A percentile compares a stretch with the other conserved stretches of the same genome.
Evolutionary conservation across 2,113 vertebrate species (phyloP).

Genomic region (Callaeas wilsoni): DNA sequence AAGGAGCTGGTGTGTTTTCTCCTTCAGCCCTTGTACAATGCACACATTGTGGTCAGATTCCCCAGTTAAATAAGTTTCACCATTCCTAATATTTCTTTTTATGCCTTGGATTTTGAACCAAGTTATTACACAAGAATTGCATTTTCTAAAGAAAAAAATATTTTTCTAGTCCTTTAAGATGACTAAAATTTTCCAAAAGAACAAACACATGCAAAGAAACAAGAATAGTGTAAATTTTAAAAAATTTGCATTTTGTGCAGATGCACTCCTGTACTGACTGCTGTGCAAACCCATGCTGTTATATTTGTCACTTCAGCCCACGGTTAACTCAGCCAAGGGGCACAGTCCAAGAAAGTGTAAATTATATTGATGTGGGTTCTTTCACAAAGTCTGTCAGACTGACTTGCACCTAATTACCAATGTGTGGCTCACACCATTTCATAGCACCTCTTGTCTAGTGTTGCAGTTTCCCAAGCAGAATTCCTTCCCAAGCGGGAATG

Average conservation of each 20-base stretch:
- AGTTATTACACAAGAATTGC: background rate
- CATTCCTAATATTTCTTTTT: background rate
- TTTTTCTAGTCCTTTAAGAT: background rate
- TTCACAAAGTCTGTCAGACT: background rate
- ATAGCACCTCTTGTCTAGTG: background rate
- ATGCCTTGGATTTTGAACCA: background rate
- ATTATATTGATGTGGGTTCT: background rate
- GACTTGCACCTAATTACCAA: background rate
- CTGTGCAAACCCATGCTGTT: background rate
- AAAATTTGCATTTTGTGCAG: background rate
- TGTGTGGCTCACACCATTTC: background rate
- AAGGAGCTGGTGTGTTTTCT: background rate
- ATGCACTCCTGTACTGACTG: background rate
- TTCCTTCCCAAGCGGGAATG: background rate
- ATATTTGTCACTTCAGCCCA: background rate
- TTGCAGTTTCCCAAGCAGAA: background rate
- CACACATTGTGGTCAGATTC: background rate
- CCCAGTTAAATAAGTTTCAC: background rate
- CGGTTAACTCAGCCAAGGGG: slow-evolving; percentile 1
- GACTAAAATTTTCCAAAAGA: background rate
- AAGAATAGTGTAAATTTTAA: background rate
- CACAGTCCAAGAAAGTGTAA: background rate
- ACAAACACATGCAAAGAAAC: background rate
- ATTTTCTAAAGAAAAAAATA: background rate
- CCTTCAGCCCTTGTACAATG: background rate